Base-by-base conservation (phyloP, 2,113 vertebrate genomes). In the Alosa alosa region DNA sequence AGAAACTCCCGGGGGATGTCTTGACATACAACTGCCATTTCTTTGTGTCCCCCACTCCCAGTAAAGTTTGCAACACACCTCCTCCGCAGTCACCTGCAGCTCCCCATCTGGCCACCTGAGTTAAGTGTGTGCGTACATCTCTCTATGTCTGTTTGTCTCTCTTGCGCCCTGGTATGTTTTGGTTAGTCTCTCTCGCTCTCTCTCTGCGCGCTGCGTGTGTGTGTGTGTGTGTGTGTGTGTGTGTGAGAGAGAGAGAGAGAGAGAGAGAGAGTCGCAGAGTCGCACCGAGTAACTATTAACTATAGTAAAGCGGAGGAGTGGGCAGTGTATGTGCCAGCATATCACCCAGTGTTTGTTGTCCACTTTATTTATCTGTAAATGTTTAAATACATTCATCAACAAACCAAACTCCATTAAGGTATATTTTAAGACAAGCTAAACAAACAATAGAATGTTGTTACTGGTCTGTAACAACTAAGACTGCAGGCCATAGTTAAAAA, bases 21-120 rank as follows among this genome's bases (percentile, higher is more conserved):
- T 36, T 81, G 84, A 57, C 75, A 85, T 13, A 82, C 85, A n/a
- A 3, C 31, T 82, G 81, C 50, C 78, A 82, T 82, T 85, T 81
- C 49, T 15, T 50, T 13, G 6, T 4, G n/a, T 31, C 64, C 1
- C 22, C 64, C n/a, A 68, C 64, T 10, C 22, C 64, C n/a, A 31
- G n/a, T 68, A 68, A 78, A 15, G 11, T 39, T 39, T 11, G 39
- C 72, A 4, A 15, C 72, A 22, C 4, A 22, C 18, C 6, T 4
- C 17, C 52, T 15, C 52, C 17, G 52, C 52, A 17, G 52, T 18
- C 3, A 72, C 64, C 64, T 72, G 64, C 13, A 78, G 36, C 72
- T 60, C 47, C 13, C 31, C 72, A 78, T 78, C 36, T 39, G 31
- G 11, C 31, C 7, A 15, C 11, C 31, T 39, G 11, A 39, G n/a